Evolutionary conservation across 2,888 invertebrate genomes (phyloP).

Genomic region (Tetragnatha montana): DNA sequence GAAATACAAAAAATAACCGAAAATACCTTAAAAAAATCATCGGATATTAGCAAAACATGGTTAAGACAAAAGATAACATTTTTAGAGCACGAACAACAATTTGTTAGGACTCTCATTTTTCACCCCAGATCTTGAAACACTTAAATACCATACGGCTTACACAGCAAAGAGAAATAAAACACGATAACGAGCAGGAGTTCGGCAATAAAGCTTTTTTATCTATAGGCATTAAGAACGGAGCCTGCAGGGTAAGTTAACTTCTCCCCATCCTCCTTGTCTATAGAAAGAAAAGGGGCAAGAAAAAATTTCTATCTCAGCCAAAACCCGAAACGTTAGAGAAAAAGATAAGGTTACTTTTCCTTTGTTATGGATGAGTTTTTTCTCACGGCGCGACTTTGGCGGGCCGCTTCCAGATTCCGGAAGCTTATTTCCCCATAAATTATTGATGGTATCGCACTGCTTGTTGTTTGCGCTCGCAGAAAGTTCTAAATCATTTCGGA

Average conservation of each 20-base stretch:
- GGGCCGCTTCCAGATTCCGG: constrained; percentile 47
- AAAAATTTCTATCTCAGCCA: constrained; percentile 11
- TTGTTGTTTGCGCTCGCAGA: constrained; percentile 58
- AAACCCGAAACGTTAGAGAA: constrained; percentile 2
- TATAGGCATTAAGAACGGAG: neutral
- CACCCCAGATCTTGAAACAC: neutral
- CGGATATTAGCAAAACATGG: too few species aligned
- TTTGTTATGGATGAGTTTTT: constrained; percentile 57
- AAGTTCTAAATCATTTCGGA: constrained; percentile 62
- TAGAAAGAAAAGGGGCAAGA: neutral
- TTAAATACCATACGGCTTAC: neutral
- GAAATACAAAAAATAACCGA: too few species aligned
- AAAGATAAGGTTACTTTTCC: constrained; percentile 54
- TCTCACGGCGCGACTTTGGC: constrained; percentile 31
- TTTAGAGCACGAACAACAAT: neutral
- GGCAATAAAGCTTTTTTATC: neutral
- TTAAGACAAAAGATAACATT: too few species aligned
- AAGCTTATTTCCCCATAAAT: constrained; percentile 67
- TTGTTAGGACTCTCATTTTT: neutral
- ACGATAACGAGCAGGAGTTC: neutral
- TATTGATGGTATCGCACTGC: constrained; percentile 64
- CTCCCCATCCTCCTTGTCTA: neutral
- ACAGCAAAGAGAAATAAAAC: neutral
- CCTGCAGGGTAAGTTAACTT: constrained; percentile 1
- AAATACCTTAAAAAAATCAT: too few species aligned